Percentiles rank a stretch among this genome's conserved stretches.
These are phyloP conservation scores for Sciurus vulgaris DNA, from an alignment of 2,797 vertebrate species.

Conservation along the genomic window DNA sequence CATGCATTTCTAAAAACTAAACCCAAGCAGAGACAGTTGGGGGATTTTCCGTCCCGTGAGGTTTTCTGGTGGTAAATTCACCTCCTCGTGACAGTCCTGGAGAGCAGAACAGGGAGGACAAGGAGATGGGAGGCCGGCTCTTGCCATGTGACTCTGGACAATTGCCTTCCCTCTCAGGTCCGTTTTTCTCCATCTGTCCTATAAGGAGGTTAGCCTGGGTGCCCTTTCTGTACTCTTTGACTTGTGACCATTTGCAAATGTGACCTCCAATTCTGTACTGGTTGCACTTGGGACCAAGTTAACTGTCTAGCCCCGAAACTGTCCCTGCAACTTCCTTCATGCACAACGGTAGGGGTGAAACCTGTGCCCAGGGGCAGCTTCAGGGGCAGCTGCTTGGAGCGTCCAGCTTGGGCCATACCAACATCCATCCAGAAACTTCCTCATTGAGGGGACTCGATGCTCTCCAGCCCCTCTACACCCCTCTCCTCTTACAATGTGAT, in stretches of 20 bases:
- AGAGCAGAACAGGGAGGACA: accelerated
- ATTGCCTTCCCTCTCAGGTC: not conserved
- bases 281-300: not conserved
- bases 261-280: not conserved
- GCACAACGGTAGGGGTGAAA: not conserved
- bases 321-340: not conserved
- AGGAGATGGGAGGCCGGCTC: not conserved
- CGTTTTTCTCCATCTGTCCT: not conserved
- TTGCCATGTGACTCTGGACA: not conserved
- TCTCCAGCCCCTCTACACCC: too few relatives aligned
- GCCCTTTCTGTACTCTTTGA: not conserved
- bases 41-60: not conserved
- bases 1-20: constrained; percentile 53
- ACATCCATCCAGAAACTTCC: accelerated
- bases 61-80: not conserved
- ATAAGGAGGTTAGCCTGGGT: not conserved
- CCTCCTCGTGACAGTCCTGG: accelerated
- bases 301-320: accelerated
- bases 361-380: not conserved
- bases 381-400: not conserved
- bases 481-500: not conserved
- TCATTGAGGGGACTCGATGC: not conserved
- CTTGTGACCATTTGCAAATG: accelerated
- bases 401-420: not conserved
- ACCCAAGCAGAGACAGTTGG: not conserved